A percentile compares a stretch with the other conserved stretches of the same genome.
Conservation (phyloP, 2,888 invertebrate genomes). For the Drosophila silvestris region DNA sequence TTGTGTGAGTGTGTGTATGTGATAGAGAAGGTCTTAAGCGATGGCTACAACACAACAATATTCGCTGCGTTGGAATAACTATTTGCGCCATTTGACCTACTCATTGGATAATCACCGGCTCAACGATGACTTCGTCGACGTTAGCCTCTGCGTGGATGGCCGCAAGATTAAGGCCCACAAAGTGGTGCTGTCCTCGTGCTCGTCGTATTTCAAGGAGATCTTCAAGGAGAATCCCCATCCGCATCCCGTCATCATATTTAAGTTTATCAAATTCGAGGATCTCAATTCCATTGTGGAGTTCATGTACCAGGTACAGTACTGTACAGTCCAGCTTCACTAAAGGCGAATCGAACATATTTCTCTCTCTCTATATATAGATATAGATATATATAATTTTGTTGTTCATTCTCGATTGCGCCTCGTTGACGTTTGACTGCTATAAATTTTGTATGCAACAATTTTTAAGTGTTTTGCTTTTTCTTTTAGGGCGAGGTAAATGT, state of each 20-base stretch:
- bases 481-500: conserved; percentile 91
- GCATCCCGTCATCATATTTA: conserved; percentile 92
- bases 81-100: conserved; percentile 91
- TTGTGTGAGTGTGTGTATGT: background rate
- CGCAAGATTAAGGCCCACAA: conserved; percentile 93
- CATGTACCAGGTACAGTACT: conserved; percentile 88
- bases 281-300: conserved; percentile 92
- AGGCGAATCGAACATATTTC: background rate
- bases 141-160: conserved; percentile 94
- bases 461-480: background rate
- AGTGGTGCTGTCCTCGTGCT: conserved; percentile 93
- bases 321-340: background rate
- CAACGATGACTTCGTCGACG: conserved; percentile 92
- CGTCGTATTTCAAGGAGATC: conserved; percentile 91
- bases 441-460: background rate
- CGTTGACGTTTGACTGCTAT: background rate
- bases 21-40: conserved; percentile 11
- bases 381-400: too few species aligned
- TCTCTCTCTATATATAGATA: background rate
- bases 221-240: conserved; percentile 92
- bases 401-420: background rate
- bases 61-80: conserved; percentile 95
- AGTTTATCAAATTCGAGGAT: conserved; percentile 92
- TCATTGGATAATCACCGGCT: conserved; percentile 91
- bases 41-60: conserved; percentile 91